Evolutionary conservation across 2,888 invertebrate genomes (phyloP), one percentile per base, ranked within the genome.

Genomic region (Eumerus sabulonum): DNA sequence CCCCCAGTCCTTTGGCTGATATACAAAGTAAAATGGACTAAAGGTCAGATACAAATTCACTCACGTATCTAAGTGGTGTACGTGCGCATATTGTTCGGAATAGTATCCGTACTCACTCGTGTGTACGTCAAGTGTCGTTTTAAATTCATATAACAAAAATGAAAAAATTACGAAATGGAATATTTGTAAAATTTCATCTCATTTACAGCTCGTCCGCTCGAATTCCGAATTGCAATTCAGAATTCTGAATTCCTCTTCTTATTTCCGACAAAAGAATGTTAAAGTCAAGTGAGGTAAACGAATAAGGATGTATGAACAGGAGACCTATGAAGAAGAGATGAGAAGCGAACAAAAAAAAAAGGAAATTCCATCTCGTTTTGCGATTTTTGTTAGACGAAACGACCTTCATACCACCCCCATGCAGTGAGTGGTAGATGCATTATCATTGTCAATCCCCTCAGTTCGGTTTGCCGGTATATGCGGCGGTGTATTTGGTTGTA

Each of bases 341-440:
- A 47, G 5, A 47, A 16, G 1, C 57, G 17, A 7, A 7, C 3
- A 7, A 4, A 7, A 27, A 27, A 27, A 27, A 27, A 27, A 7
- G 27, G 27, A 27, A 35, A 63, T 16, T 50, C 7, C 27, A 27
- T 27, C 18, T 63, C n/a, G 18, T 38, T 59, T 17, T 60, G 51
- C 51, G 59, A n/a, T 40, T 45, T 51, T 40, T 47, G 40, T 27
- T 44, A 14, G 13, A 35, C 57, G 50, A 54, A 74, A 64, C 74
- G 74, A 79, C 79, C 79, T 79, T 79, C 53, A 71, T 66, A 53
- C 51, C 51, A 36, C 11, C 19, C 59, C 63, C 59, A 62, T 40
- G 42, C 44, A 27, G 27, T 27, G n/a, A n/a, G 27, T 27, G 27
- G 27, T 27, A 27, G 19, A 56, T 53, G 14, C 38, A 76, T 27